Percentiles rank a stretch among this genome's conserved stretches.
Evolutionary conservation across 64 coral and sea anemone genomes (phyloP).

Genomic region (Montipora cactus): DNA sequence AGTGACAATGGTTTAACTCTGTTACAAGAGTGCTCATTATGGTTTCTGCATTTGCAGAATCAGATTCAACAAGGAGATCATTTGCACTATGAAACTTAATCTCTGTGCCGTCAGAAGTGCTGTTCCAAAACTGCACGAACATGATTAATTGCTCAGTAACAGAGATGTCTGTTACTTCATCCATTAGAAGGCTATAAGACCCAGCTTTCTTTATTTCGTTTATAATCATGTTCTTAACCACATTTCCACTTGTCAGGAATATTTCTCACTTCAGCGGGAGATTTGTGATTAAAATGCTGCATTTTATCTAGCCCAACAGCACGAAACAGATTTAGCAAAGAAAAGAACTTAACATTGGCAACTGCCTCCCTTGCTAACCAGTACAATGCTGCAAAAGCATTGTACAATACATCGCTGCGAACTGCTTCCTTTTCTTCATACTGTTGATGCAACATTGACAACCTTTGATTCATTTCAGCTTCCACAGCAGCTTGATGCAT

Average conservation of each 20-base stretch:
- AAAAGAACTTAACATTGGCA: conserved; percentile 39
- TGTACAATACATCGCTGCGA: conserved; percentile 35
- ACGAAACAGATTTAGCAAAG: conserved; percentile 15
- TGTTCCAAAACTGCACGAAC: conserved; percentile 5
- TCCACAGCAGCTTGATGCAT: conserved; percentile 65
- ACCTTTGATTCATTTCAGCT: conserved; percentile 65
- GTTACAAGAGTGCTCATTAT: background rate
- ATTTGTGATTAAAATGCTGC: conserved; percentile 51
- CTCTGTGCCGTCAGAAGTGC: background rate
- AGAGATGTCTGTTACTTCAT: conserved; percentile 20
- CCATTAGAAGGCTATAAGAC: conserved; percentile 2
- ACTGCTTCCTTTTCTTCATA: conserved; percentile 48
- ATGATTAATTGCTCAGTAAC: conserved; percentile 24
- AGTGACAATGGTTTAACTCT: background rate
- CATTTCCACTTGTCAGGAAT: conserved; percentile 22
- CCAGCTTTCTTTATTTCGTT: conserved; percentile 9
- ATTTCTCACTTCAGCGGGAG: conserved; percentile 29
- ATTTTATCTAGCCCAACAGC: conserved; percentile 34
- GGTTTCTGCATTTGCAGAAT: conserved; percentile 8
- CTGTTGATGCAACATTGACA: conserved; percentile 63
- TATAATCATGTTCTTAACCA: background rate
- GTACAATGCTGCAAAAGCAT: conserved; percentile 60
- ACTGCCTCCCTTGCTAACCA: conserved; percentile 59
- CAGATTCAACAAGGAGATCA: conserved; percentile 19
- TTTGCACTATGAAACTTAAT: conserved; percentile 28